Base-by-base conservation (phyloP, 2,888 invertebrate genomes). In the Bugulina stolonifera region DNA sequence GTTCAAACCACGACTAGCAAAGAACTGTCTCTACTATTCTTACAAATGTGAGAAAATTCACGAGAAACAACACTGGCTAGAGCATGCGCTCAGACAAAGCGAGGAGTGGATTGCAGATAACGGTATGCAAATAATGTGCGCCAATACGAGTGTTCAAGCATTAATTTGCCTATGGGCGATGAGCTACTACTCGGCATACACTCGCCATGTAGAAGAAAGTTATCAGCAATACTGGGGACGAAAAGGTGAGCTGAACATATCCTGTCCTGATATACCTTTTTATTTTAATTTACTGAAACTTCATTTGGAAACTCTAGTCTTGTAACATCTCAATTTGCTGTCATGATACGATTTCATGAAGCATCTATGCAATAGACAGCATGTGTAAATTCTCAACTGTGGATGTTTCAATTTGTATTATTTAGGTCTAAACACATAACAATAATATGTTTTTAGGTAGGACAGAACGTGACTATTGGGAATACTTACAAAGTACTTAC, bases 121-220 rank as follows among this genome's bases (percentile, higher is more conserved):
- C 32, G 29, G 34, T n/a, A 25, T 22, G 64, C 22, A 22, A 10
- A 22, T 64, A 27, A 32, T 64, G 64, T 64, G 64, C 32, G 64
- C 64, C 64, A 64, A 32, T 32, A 64, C 64, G 3, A 64, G 64
- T 64, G 29, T 32, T 32, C 64, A 64, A 64, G 64, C 25, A 3
- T 32, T 27, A 1, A 22, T 64, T 27, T 10, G 5, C 27, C 2
- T 64, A 1, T 64, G 64, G 64, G 27, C 64, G 14, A 64, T 64
- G 32, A 27, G 32, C 5, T 64, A 25, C 34, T 64, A 64, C n/a
- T 14, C 14, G 14, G 18, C 10, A 32, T 14, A 64, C 18, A 27
- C 29, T 10, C 25, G 18, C 27, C 32, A 25, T 3, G 64, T 64
- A 14, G 27, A 64, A 25, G 64, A 34, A 3, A 22, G 32, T 14